These are phyloP conservation scores for Lichenostomus cassidix DNA, from an alignment of 2,113 vertebrate species.

Conservation along the genomic window DNA sequence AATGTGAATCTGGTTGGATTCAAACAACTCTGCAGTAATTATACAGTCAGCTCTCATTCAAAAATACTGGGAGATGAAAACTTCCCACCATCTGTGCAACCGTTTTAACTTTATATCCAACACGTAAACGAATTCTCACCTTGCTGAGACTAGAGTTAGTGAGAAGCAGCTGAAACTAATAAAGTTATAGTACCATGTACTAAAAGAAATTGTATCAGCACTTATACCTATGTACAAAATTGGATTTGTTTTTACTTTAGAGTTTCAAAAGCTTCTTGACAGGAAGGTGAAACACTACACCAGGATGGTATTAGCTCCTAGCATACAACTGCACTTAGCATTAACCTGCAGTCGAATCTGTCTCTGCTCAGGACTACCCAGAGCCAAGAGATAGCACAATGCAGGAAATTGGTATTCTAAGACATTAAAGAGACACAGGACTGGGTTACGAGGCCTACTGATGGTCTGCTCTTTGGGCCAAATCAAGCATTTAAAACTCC, in stretches of 20 bases:
- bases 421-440: not conserved
- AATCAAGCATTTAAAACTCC: not conserved
- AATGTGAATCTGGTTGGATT: not conserved
- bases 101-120: not conserved
- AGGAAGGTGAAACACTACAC: not conserved
- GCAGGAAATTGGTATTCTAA: not conserved
- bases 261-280: not conserved
- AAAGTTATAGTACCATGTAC: not conserved
- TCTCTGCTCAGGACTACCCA: not conserved
- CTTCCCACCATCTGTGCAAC: not conserved
- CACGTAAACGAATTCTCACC: not conserved
- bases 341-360: not conserved
- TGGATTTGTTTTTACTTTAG: not conserved
- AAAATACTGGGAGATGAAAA: not conserved
- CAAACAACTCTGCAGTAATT: not conserved
- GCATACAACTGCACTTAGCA: not conserved
- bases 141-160: not conserved
- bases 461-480: not conserved
- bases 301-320: not conserved
- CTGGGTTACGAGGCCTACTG: fast-evolving
- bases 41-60: not conserved
- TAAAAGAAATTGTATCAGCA: not conserved
- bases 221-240: not conserved
- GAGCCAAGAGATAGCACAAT: not conserved
- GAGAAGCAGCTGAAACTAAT: not conserved